These are phyloP conservation scores for Serranus cabrilla DNA, from an alignment of 2,797 vertebrate species.

Conservation along the genomic window DNA sequence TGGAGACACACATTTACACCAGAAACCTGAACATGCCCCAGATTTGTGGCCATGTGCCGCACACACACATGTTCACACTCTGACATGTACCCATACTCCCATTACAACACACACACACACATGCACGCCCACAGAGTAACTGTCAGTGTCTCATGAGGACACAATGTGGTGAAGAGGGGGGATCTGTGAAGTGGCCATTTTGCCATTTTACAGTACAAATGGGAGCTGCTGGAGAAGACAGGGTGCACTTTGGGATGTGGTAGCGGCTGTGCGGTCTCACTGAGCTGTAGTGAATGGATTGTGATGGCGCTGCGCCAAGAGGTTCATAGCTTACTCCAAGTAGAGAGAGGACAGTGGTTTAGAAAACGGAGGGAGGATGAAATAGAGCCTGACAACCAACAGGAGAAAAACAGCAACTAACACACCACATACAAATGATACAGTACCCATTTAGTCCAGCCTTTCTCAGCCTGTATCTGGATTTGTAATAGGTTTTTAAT, in stretches of 20 bases:
- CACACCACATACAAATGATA: background rate
- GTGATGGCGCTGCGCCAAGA: conserved; percentile 67
- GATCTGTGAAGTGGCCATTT: conserved; percentile 65
- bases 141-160: conserved; percentile 50
- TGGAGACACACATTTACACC: conserved; percentile 30
- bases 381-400: conserved; percentile 18
- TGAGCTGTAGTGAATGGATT: conserved; percentile 73
- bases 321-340: conserved; percentile 58
- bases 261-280: conserved; percentile 52
- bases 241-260: conserved; percentile 53
- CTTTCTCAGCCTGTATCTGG: background rate
- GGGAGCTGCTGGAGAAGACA: conserved; percentile 54
- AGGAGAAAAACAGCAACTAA: conserved; percentile 1
- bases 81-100: background rate
- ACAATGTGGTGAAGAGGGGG: conserved; percentile 30
- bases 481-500: conserved; percentile 3
- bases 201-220: conserved; percentile 65
- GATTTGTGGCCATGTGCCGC: conserved; percentile 31
- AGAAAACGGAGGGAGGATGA: conserved; percentile 29
- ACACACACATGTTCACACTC: background rate
- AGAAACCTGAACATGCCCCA: conserved; percentile 41
- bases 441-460: background rate
- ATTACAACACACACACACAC: conserved; percentile 12
- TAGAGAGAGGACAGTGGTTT: conserved; percentile 56
- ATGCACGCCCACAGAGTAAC: conserved; percentile 16